Evolutionary conservation across 2,113 vertebrate genomes (phyloP), one percentile per base, ranked within the genome.

Genomic region (Stegostoma tigrinum): DNA sequence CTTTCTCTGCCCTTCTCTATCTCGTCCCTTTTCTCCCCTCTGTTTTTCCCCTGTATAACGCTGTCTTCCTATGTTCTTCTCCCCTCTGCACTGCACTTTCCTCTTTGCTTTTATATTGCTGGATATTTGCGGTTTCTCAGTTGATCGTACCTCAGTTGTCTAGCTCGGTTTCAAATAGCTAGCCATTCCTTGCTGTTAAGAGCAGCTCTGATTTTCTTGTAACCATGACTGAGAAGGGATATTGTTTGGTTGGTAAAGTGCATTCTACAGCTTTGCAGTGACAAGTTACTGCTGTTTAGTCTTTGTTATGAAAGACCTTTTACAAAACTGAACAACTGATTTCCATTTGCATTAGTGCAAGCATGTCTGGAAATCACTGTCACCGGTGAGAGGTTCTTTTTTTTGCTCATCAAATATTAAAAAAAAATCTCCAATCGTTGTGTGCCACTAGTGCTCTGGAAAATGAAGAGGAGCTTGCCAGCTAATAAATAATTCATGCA

Each of bases 401-500:
- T 61, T 61, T 42, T 27, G 15, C 93, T 95, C 93, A 14, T 72
- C 67, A 48, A 95, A 72, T 70, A 48, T 30, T 48, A 45, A 72
- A 67, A 48, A 72, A 42, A 72, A 17, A 0, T 38, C 67, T 70
- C 93, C 45, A 48, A 95, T 95, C 93, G 67, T 95, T 27, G 66
- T 42, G 93, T 95, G 93, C 67, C 64, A 30, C 38, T 34, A 24
- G 21, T 30, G 67, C 38, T 68, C 93, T 3, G 5, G 93, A 72
- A 95, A 70, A 70, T 21, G 38, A 48, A 48, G 67, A 72, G 93
- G 42, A 45, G 93, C 93, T 72, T 70, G 93, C 93, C 93, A 95
- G 67, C 66, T 72, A 5, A 72, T 95, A 72, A 95, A 72, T 95
- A 95, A 95, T 95, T 95, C 93, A 95, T 48, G 93, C 3, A 3